phyloP scores from a whole-genome alignment of 1,140 invertebrate genomes.

The Heliconius nattereri region DNA sequence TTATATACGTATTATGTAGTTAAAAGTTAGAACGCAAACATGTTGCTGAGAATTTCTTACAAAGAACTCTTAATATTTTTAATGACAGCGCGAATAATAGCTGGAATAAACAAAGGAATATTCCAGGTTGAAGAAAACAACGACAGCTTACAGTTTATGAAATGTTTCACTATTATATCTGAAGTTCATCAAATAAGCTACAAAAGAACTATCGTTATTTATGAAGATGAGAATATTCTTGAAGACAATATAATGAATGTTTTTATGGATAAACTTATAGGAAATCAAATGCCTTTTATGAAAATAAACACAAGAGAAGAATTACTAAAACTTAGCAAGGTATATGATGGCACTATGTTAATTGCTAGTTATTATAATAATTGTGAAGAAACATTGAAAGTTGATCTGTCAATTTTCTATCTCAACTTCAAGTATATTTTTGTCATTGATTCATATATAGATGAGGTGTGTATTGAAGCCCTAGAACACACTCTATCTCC shows the following conservation, averaged over 20 bases:
- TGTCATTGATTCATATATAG: constrained; percentile 31
- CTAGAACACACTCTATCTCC: constrained; percentile 31
- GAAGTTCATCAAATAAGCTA: not conserved
- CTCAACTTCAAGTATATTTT: constrained; percentile 48
- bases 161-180: not conserved
- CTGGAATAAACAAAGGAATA: not conserved
- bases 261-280: not conserved
- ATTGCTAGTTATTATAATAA: constrained; percentile 40
- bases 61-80: not conserved
- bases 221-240: not conserved
- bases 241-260: not conserved
- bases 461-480: constrained; percentile 29
- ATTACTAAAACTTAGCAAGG: constrained; percentile 14
- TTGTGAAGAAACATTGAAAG: constrained; percentile 36
- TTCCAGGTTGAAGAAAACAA: constrained; percentile 5
- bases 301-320: constrained; percentile 29
- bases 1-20: not conserved
- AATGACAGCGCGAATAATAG: not conserved
- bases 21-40: constrained; percentile 4
- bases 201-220: constrained; percentile 5
- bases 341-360: constrained; percentile 41
- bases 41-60: not conserved
- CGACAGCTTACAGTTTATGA: not conserved
- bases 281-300: constrained; percentile 28
- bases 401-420: constrained; percentile 25